Evolutionary conservation across 2,797 vertebrate species (phyloP).

Genomic region (Picus viridis): DNA sequence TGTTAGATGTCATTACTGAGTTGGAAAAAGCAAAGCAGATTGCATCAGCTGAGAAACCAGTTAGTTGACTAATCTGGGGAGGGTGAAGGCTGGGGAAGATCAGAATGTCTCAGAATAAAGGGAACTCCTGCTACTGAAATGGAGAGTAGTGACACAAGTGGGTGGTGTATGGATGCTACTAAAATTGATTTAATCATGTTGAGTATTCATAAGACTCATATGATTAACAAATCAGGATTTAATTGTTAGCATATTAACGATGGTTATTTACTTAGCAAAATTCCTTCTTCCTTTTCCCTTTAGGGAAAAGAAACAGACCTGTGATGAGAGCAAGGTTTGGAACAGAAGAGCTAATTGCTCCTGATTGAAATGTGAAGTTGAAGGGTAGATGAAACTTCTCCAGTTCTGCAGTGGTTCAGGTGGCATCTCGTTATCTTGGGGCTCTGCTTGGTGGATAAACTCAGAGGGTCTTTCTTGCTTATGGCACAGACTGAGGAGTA

Average conservation of each 20-base stretch:
- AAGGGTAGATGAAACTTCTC: background rate
- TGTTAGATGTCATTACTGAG: background rate
- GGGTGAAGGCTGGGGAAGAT: background rate
- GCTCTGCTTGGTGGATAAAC: background rate
- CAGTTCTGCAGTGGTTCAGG: background rate
- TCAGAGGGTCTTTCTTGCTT: background rate
- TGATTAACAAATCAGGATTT: constrained; percentile 61
- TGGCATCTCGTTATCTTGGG: background rate
- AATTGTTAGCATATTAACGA: constrained; percentile 20
- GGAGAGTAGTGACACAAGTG: background rate
- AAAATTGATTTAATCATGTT: constrained; percentile 17
- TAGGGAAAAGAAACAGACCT: background rate
- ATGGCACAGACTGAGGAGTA: background rate
- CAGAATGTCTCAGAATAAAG: constrained; percentile 4
- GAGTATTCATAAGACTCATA: constrained; percentile 18
- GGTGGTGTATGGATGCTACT: background rate
- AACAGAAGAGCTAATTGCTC: constrained; percentile 6
- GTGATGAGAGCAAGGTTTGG: background rate
- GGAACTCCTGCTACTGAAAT: background rate
- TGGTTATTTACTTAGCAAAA: constrained; percentile 51
- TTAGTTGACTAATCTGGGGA: constrained; percentile 30
- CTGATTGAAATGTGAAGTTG: background rate
- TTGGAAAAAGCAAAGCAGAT: background rate
- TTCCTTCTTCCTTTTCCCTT: constrained; percentile 37
- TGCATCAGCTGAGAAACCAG: background rate